Conservation (phyloP, 1,140 invertebrate genomes). For the Dreissena polymorpha region DNA sequence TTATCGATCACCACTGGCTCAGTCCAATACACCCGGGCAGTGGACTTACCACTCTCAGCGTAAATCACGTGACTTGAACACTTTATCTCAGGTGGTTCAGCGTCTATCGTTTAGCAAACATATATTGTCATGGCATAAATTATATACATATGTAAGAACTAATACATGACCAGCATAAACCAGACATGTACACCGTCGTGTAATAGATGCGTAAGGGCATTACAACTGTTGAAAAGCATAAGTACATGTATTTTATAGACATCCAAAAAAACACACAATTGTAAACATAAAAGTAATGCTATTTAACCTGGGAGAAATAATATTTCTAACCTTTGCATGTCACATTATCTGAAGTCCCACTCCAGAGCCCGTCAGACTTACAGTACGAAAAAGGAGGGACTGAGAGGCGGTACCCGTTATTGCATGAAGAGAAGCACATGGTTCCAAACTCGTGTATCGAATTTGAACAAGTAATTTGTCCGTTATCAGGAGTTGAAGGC, state of each 20-base stretch:
- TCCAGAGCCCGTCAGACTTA: not conserved
- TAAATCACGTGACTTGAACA: constrained; percentile 23
- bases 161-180: too few relatives aligned
- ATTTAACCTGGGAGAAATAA: too few relatives aligned
- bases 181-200: too few relatives aligned
- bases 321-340: constrained; percentile 14
- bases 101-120: too few relatives aligned
- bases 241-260: too few relatives aligned
- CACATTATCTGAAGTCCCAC: not conserved
- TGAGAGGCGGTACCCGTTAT: not conserved
- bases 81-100: not conserved
- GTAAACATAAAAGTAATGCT: too few relatives aligned
- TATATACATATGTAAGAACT: too few relatives aligned
- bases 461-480: not conserved
- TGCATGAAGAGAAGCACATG: not conserved
- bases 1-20: constrained; percentile 14
- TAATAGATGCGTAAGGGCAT: too few relatives aligned
- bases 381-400: not conserved
- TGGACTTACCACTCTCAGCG: not conserved
- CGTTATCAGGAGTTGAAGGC: not conserved
- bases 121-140: not conserved
- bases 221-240: too few relatives aligned
- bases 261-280: too few relatives aligned
- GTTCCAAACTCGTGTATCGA: not conserved
- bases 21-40: constrained; percentile 17